Conservation (phyloP, 1,140 invertebrate species). For the Cydia fagiglandana region DNA sequence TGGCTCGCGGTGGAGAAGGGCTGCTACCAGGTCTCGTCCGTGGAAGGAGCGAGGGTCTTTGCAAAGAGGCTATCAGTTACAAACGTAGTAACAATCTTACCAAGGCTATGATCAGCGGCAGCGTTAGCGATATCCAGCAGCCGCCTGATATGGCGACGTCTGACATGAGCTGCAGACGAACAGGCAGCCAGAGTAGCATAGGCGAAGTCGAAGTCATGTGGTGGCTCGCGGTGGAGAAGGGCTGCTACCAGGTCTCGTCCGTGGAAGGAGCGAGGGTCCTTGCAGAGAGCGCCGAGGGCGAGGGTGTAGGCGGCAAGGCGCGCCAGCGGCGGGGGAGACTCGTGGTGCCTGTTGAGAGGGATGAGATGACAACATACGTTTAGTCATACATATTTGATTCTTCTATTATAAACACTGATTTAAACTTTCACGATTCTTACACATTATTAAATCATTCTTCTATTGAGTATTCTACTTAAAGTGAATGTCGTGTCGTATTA, state of each 20-base stretch:
- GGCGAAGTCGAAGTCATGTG: conserved; percentile 85
- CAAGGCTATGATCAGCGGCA: conserved; percentile 85
- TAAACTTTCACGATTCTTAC: no score
- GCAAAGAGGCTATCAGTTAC: conserved; percentile 84
- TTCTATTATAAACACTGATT: no score
- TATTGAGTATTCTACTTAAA: no score
- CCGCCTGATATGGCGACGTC: conserved; percentile 87
- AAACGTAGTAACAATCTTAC: not conserved
- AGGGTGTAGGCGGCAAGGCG: conserved; percentile 87
- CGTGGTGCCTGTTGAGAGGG: conserved; percentile 83
- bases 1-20: conserved; percentile 85
- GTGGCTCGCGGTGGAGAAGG: conserved; percentile 85
- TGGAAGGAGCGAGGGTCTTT: conserved; percentile 90
- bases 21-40: conserved; percentile 88
- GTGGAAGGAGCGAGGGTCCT: conserved; percentile 90
- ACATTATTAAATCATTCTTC: no score
- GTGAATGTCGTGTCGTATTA: no score
- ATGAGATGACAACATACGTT: not conserved
- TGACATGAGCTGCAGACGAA: conserved; percentile 88
- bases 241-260: conserved; percentile 88
- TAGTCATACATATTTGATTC: not conserved
- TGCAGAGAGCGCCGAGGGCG: conserved; percentile 87
- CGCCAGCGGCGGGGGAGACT: conserved; percentile 85
- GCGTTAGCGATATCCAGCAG: conserved; percentile 88
- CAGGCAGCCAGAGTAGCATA: conserved; percentile 82